phyloP scores from a whole-genome alignment of 2,797 vertebrate genomes.

The Brachymystax lenok region DNA sequence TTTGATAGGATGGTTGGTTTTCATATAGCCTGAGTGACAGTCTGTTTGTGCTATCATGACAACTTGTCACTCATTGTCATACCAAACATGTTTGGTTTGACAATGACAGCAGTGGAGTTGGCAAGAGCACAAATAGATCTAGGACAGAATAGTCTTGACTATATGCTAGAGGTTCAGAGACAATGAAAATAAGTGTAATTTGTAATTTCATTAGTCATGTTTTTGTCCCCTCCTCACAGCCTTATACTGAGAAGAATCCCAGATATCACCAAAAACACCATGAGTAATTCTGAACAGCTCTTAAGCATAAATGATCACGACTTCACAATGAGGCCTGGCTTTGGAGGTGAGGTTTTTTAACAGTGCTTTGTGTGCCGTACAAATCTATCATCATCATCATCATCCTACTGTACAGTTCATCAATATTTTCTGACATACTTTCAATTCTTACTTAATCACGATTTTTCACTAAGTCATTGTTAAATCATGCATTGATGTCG shows the following conservation, averaged over 20 bases:
- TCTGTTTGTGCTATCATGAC: not conserved
- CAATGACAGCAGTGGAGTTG: no score
- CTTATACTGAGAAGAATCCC: constrained; percentile 82
- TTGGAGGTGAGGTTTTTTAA: constrained; percentile 82
- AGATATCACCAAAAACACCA: constrained; percentile 86
- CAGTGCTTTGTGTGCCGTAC: not conserved
- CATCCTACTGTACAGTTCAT: not conserved
- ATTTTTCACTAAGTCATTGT: constrained; percentile 10
- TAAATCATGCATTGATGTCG: not conserved
- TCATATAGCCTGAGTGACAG: not conserved
- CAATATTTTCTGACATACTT: not conserved
- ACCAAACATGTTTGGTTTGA: no score
- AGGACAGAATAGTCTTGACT: no score
- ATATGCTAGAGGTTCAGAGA: not conserved
- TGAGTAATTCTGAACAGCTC: constrained; percentile 87
- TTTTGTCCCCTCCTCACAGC: constrained; percentile 56
- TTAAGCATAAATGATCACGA: constrained; percentile 90
- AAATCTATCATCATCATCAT: not conserved
- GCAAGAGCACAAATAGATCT: no score
- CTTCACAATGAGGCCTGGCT: constrained; percentile 94
- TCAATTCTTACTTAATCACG: not conserved
- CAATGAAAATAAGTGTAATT: not conserved
- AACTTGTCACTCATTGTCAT: not conserved
- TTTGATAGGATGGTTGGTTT: not conserved
- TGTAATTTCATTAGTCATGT: not conserved